Percentiles rank a stretch among this genome's conserved stretches.
These are phyloP conservation scores for Allenopithecus nigroviridis DNA, from an alignment of 2,797 vertebrate genomes.

Conservation along the genomic window DNA sequence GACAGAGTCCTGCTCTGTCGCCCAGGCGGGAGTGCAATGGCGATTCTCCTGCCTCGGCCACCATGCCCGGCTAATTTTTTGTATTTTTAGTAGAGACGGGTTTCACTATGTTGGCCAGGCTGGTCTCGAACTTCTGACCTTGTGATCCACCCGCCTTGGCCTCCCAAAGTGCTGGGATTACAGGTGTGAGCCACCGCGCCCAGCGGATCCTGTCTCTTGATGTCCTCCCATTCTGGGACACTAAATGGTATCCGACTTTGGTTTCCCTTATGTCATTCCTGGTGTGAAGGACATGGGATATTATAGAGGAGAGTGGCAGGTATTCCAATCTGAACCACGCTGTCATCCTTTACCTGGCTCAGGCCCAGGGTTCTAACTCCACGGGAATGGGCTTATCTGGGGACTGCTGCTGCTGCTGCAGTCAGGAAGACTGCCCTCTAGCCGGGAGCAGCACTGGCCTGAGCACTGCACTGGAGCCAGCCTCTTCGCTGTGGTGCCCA, in stretches of 20 bases:
- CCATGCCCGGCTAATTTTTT: no score
- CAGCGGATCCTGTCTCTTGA: no score
- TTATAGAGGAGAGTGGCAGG: background rate
- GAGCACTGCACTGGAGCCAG: background rate
- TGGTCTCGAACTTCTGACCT: no score
- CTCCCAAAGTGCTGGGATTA: no score
- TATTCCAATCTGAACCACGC: background rate
- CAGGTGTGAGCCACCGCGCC: no score
- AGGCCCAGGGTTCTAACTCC: background rate
- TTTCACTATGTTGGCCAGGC: no score
- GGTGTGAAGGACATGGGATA: fast-evolving
- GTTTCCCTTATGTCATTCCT: background rate
- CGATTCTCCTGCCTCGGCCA: no score
- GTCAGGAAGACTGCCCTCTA: background rate
- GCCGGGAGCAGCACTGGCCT: background rate
- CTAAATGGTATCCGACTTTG: background rate
- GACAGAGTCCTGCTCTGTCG: no score
- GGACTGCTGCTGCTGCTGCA: background rate
- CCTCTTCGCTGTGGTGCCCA: background rate
- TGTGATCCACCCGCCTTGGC: no score
- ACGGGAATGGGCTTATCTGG: background rate
- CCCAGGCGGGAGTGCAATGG: no score
- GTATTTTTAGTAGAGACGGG: no score
- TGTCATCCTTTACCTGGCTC: background rate
- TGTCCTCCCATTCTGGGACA: background rate